Evolutionary conservation across 2,888 invertebrate species (phyloP).

Genomic region (Clepsis dumicolana): DNA sequence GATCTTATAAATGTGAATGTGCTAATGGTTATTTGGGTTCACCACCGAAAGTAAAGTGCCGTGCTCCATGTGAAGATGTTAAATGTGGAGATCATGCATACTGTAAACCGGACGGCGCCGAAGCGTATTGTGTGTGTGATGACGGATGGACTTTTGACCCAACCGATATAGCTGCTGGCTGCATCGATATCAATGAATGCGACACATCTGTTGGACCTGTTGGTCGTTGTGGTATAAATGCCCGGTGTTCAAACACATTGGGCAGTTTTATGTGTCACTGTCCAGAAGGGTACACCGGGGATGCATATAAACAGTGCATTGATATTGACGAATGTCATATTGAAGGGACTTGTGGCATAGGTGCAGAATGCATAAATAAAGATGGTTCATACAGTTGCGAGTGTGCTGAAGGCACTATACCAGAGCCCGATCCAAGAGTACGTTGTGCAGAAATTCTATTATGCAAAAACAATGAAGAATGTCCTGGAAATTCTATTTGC

Average conservation of each 20-base stretch:
- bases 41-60: slow-evolving; percentile 92
- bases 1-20: slow-evolving; percentile 94
- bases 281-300: slow-evolving; percentile 94
- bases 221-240: slow-evolving; percentile 94
- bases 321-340: slow-evolving; percentile 94
- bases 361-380: slow-evolving; percentile 92
- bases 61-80: slow-evolving; percentile 96
- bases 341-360: slow-evolving; percentile 91
- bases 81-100: slow-evolving; percentile 95
- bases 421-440: slow-evolving; percentile 93
- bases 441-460: slow-evolving; percentile 94
- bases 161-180: slow-evolving; percentile 94
- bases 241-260: slow-evolving; percentile 92
- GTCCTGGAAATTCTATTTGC: slow-evolving; percentile 96
- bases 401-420: slow-evolving; percentile 93
- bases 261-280: slow-evolving; percentile 94
- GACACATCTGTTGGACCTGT: slow-evolving; percentile 91
- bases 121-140: slow-evolving; percentile 96
- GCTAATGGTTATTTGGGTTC: slow-evolving; percentile 93
- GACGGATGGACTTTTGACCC: slow-evolving; percentile 98
- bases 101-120: slow-evolving; percentile 95
- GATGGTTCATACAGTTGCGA: slow-evolving; percentile 92
- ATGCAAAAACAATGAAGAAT: slow-evolving; percentile 91
- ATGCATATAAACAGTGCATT: slow-evolving; percentile 92
- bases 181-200: slow-evolving; percentile 97